phyloP scores from a whole-genome alignment of 2,888 invertebrate species.

The Cryptocephalus moraei region DNA sequence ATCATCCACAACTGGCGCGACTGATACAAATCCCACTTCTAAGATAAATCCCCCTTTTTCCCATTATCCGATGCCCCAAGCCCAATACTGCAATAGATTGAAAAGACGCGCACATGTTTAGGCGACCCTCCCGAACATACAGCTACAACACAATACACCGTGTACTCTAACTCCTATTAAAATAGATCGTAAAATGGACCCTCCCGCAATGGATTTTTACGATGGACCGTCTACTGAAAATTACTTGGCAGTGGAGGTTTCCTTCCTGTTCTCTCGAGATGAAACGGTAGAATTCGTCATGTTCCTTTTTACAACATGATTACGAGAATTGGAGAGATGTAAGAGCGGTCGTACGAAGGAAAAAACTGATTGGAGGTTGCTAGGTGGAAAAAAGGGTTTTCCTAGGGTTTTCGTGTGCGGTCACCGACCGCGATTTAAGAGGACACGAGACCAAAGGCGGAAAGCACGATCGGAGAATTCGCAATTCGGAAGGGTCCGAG shows the following conservation, averaged over 20 bases:
- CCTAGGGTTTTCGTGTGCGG: too few species aligned
- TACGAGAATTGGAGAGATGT: too few species aligned
- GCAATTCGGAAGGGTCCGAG: too few species aligned
- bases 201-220: slow-evolving; percentile 5
- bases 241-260: slow-evolving; percentile 1
- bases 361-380: too few species aligned
- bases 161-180: slow-evolving; percentile 10
- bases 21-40: slow-evolving; percentile 1
- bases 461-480: too few species aligned
- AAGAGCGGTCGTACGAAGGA: too few species aligned
- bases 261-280: slow-evolving; percentile 1
- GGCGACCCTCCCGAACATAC: slow-evolving; percentile 6
- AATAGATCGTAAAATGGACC: slow-evolving; percentile 10
- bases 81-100: slow-evolving; percentile 4
- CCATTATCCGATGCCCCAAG: slow-evolving; percentile 5
- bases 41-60: neutral
- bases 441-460: too few species aligned
- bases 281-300: too few species aligned
- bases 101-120: neutral
- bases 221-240: slow-evolving; percentile 5
- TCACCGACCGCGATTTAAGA: too few species aligned
- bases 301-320: too few species aligned
- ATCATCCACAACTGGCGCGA: too few species aligned
- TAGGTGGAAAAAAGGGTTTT: too few species aligned
- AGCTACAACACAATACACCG: slow-evolving; percentile 13